These are phyloP conservation scores for Pachypsylla venusta DNA, from an alignment of 1,140 invertebrate genomes.

Conservation along the genomic window DNA sequence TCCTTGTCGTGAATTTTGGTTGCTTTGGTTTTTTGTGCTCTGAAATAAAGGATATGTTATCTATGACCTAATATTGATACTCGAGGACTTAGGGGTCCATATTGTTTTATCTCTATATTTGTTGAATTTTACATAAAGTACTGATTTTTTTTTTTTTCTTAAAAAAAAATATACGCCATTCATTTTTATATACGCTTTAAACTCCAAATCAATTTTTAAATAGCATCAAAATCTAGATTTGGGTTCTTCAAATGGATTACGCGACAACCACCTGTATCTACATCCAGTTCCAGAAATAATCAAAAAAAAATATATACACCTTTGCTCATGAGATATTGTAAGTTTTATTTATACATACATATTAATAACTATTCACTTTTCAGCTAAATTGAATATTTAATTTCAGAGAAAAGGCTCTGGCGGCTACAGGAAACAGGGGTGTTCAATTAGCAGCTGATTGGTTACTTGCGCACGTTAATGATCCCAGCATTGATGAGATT, in stretches of 20 bases:
- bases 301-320: too few species aligned
- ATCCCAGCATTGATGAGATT: conserved; percentile 56
- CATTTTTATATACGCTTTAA: too few species aligned
- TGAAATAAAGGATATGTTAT: not conserved
- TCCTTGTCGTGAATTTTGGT: not conserved
- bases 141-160: not conserved
- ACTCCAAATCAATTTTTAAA: too few species aligned
- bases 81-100: not conserved
- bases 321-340: too few species aligned
- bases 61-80: not conserved
- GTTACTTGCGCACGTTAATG: conserved; percentile 75
- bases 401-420: conserved; percentile 67
- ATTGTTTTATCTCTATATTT: not conserved
- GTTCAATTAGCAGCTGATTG: conserved; percentile 78
- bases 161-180: not conserved
- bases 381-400: conserved; percentile 13
- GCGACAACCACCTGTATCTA: too few species aligned
- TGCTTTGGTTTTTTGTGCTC: not conserved
- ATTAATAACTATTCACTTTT: not conserved
- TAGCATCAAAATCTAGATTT: too few species aligned
- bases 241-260: too few species aligned
- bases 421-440: conserved; percentile 72
- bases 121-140: not conserved
- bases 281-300: too few species aligned
- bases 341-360: not conserved